Base-by-base conservation (phyloP, 2,113 vertebrate species). In the Hucho hucho region DNA sequence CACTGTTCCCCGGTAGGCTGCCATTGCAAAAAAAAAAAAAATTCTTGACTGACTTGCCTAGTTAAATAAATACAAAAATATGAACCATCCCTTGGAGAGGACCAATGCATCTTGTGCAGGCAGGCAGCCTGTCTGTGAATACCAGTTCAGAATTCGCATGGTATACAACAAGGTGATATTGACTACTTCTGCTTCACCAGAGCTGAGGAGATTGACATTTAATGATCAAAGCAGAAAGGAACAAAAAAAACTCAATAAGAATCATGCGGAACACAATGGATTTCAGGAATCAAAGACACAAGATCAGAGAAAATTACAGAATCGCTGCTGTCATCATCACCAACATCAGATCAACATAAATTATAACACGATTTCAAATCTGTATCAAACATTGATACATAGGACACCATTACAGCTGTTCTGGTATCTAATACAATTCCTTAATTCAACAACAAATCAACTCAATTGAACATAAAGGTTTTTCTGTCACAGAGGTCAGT, bases 181-280 rank as follows among this genome's bases (percentile, higher is more conserved):
- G 89, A 89, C 88, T 86, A 84, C 83, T 93, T 93, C 86, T 86
- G 87, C 88, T 86, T 88, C 84, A 88, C 63, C 86, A 87, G 84
- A 92, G 84, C 85, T 77, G 20, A 77, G 75, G 65, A 87, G 83
- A 91, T 92, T 90, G 90, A 81, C 89, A 90, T 77, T 89, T 87
- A 91, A 91, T 92, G 82, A 74, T 69, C 87, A 89, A 86, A 43
- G 37, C 9, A 43, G 37, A 88, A 64, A 24, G 84, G 76, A 59
- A 20, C 78, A 85, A 56, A 67, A 73, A 73, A 81, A 83, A 75
- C 75, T 63, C 11, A 22, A 43, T 12, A 11, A 72, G 28, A 76
- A 32, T 47, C 20, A n/a, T 16, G 3, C 20, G 20, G 43, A 47
- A 69, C 18, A 22, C 6, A 47, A 69, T 13, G 67, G 43, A 22